phyloP scores from a whole-genome alignment of 2,888 invertebrate genomes.

The Tetranychus truncatus region DNA sequence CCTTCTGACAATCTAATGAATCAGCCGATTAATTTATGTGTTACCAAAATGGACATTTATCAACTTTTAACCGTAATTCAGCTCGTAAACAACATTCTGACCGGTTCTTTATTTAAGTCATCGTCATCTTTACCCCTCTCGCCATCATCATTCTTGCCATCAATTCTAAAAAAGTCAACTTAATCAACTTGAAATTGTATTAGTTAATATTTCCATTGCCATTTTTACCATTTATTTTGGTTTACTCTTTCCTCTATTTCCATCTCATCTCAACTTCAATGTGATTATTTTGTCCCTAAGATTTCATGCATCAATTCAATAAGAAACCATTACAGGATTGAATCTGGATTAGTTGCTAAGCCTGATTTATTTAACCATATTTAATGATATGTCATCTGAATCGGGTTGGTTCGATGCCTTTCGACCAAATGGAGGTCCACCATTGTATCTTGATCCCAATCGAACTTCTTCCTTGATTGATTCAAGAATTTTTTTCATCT shows the following conservation, averaged over 20 bases:
- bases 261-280: too few relatives aligned
- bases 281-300: too few relatives aligned
- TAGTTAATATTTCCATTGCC: neutral
- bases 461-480: slow-evolving; percentile 75
- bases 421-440: slow-evolving; percentile 87
- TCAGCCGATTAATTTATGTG: neutral
- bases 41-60: neutral
- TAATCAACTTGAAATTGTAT: neutral
- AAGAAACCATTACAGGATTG: too few relatives aligned
- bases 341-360: too few relatives aligned
- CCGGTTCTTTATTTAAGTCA: neutral
- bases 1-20: neutral
- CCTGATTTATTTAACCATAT: too few relatives aligned
- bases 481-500: slow-evolving; percentile 63
- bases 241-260: too few relatives aligned
- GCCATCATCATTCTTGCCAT: neutral
- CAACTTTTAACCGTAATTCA: neutral
- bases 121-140: neutral
- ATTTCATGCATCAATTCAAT: too few relatives aligned
- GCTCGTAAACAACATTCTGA: neutral
- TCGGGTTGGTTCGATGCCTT: slow-evolving; percentile 69
- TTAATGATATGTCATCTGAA: neutral
- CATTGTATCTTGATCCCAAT: slow-evolving; percentile 81
- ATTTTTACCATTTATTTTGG: too few relatives aligned
- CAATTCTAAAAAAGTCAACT: neutral